Percentiles rank a stretch among this genome's conserved stretches.
Evolutionary conservation across 2,113 vertebrate genomes (phyloP).

Genomic region (Cercocebus atys): DNA sequence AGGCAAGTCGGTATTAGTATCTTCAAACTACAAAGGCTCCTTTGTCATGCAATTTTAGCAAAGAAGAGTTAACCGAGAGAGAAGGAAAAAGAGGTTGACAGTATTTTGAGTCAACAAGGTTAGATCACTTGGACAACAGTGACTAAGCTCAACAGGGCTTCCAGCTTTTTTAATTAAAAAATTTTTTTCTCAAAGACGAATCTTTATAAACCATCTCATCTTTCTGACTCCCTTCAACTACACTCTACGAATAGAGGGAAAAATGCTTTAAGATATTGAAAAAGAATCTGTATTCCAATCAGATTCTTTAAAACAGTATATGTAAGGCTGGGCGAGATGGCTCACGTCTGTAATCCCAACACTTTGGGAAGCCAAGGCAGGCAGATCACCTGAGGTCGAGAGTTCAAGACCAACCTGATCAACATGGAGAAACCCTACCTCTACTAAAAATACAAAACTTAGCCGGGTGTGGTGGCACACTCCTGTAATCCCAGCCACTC

Average conservation of each 20-base stretch:
- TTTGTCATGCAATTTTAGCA: conserved; percentile 44
- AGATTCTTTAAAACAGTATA: background rate
- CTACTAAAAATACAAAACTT: too few relatives aligned
- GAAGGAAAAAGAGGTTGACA: background rate
- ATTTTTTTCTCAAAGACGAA: background rate
- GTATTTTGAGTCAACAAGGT: background rate
- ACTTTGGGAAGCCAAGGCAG: too few relatives aligned
- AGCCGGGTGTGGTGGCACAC: too few relatives aligned
- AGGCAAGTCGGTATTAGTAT: conserved; percentile 44
- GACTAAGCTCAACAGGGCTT: background rate
- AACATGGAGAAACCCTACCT: too few relatives aligned
- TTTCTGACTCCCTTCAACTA: background rate
- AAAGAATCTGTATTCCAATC: background rate
- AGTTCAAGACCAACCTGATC: too few relatives aligned
- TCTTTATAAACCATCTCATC: background rate
- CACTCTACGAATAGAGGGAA: background rate
- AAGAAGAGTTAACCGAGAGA: background rate
- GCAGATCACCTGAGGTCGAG: too few relatives aligned
- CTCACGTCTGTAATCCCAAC: too few relatives aligned
- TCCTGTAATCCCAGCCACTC: too few relatives aligned
- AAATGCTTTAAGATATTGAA: conserved; percentile 26
- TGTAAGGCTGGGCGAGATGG: too few relatives aligned
- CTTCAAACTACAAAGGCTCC: conserved; percentile 40
- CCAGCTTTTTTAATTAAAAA: background rate
- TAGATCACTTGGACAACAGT: background rate